Evolutionary conservation across 2,113 vertebrate species (phyloP).

Genomic region (Ciconia maguari): DNA sequence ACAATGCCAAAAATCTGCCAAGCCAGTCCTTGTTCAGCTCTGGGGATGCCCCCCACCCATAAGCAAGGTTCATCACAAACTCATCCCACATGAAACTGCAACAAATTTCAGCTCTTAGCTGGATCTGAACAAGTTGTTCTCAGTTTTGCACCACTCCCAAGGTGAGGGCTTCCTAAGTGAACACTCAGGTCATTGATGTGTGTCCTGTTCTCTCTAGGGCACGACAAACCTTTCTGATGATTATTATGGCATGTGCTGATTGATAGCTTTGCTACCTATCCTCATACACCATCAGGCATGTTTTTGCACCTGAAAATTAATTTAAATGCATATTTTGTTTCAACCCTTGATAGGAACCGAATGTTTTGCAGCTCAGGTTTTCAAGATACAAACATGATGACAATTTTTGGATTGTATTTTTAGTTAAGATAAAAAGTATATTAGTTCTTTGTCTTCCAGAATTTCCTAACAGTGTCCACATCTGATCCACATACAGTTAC

Average conservation of each 20-base stretch:
- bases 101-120: not conserved
- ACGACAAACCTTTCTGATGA: not conserved
- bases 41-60: not conserved
- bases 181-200: fast-evolving
- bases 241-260: not conserved
- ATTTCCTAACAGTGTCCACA: not conserved
- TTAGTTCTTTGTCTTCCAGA: not conserved
- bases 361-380: not conserved
- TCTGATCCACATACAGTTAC: not conserved
- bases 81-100: not conserved
- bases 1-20: not conserved
- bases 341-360: not conserved
- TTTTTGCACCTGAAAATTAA: not conserved
- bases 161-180: not conserved
- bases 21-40: not conserved
- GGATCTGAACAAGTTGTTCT: not conserved
- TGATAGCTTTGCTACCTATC: not conserved
- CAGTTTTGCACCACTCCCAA: not conserved
- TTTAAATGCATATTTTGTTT: not conserved
- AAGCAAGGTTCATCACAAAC: not conserved
- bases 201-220: not conserved
- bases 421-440: not conserved
- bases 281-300: not conserved
- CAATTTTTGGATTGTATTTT: not conserved
- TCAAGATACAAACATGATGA: not conserved